Percentiles rank a stretch among this genome's conserved stretches.
Conservation (phyloP, 2,888 invertebrate species). For the Cantharis lateralis region DNA sequence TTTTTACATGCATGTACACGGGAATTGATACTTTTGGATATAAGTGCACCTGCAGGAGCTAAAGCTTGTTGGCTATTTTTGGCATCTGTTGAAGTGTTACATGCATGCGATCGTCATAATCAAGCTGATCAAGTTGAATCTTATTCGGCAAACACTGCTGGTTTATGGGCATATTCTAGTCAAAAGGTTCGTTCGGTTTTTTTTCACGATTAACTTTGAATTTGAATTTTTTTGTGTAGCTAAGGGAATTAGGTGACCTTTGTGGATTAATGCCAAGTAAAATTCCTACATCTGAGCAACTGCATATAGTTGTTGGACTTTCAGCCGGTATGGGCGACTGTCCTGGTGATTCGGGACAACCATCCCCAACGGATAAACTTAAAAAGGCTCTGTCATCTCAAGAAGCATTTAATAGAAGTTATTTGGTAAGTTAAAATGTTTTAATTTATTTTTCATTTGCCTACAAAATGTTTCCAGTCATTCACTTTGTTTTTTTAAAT, state of each 20-base stretch:
- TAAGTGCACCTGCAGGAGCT: slow-evolving; percentile 80
- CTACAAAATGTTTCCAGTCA: too few species aligned
- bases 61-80: slow-evolving; percentile 92
- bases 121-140: slow-evolving; percentile 71
- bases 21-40: slow-evolving; percentile 81
- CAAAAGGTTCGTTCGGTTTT: slow-evolving; percentile 49
- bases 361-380: slow-evolving; percentile 77
- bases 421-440: slow-evolving; percentile 62
- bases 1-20: slow-evolving; percentile 89
- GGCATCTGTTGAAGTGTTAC: slow-evolving; percentile 83
- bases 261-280: slow-evolving; percentile 89
- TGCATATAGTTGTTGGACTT: slow-evolving; percentile 87
- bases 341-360: slow-evolving; percentile 59
- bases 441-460: background rate
- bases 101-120: slow-evolving; percentile 75
- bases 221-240: slow-evolving; percentile 55
- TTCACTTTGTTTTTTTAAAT: too few species aligned
- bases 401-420: slow-evolving; percentile 86
- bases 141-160: slow-evolving; percentile 84
- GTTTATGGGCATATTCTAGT: slow-evolving; percentile 85
- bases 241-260: slow-evolving; percentile 82
- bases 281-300: slow-evolving; percentile 81
- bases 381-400: slow-evolving; percentile 91
- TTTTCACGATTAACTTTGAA: background rate
- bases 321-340: slow-evolving; percentile 88